A percentile compares a stretch with the other conserved stretches of the same genome.
Conservation (phyloP, 2,888 invertebrate genomes). For the Chydorus sphaericus region DNA sequence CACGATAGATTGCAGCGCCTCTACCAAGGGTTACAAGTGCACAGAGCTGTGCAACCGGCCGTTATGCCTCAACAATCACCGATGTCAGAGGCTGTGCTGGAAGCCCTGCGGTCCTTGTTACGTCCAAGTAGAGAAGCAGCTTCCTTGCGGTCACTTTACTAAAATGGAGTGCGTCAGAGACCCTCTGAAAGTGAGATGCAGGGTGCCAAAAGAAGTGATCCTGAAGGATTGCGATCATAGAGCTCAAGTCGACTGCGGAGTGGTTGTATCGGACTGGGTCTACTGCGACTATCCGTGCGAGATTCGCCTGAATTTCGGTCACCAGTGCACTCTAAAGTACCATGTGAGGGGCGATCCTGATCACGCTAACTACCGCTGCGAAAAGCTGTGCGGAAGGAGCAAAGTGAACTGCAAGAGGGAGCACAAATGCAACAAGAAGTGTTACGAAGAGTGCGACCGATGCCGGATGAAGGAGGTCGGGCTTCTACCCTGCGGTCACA, state of each 20-base stretch:
- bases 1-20: neutral
- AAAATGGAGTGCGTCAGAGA: conserved; percentile 19
- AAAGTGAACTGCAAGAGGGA: conserved; percentile 12
- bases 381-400: conserved; percentile 33
- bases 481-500: conserved; percentile 35
- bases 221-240: conserved; percentile 37
- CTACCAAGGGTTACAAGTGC: conserved; percentile 14
- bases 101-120: conserved; percentile 22
- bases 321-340: conserved; percentile 8
- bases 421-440: conserved; percentile 21
- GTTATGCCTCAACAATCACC: conserved; percentile 14
- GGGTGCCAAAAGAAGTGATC: conserved; percentile 19
- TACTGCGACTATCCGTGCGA: conserved; percentile 17
- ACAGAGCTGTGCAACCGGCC: conserved; percentile 15
- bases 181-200: conserved; percentile 28
- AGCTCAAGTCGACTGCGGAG: conserved; percentile 32
- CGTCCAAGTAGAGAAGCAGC: conserved; percentile 11
- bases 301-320: conserved; percentile 13
- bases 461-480: conserved; percentile 19
- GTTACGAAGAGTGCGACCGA: conserved; percentile 23
- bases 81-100: conserved; percentile 21
- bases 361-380: conserved; percentile 26
- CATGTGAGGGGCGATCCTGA: conserved; percentile 11
- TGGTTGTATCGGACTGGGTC: conserved; percentile 15
- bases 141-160: conserved; percentile 21